Evolutionary conservation across 2,113 vertebrate species (phyloP), one percentile per base, ranked within the genome.

Genomic region (Prietella phreatophila): DNA sequence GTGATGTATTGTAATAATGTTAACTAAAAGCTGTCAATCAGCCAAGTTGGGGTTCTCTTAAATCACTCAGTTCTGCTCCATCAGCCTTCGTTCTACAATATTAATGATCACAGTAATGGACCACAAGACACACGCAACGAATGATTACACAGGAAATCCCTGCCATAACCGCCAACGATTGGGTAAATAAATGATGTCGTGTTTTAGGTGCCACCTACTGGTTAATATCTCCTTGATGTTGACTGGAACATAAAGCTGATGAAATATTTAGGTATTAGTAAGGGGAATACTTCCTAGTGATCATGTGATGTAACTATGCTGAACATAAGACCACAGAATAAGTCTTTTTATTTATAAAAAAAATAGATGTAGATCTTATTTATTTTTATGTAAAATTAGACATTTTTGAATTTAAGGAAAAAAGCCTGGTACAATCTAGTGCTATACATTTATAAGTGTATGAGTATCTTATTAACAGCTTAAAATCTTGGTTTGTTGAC

Each of bases 41-140:
- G 73, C 30, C 67, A 83, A 55, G 56, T 83, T 22, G 50, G 78
- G 6, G 58, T 87, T 55, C 14, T 19, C 33, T 73, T 84, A 81
- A 78, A 83, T 55, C 86, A 39, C 60, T 53, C 80, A 63, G 75
- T 85, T 87, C 81, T 47, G 86, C 86, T 76, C 20, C 33, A 65
- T 76, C 60, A 61, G 27, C 42, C 67, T 87, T 76, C 63, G 36
- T 84, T 30, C 33, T 86, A 22, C 75, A 86, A 78, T 61, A 90
- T 88, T 82, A 88, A 88, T 86, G 75, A 80, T 42, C 75, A 63
- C 75, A 86, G 86, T 86, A 76, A 86, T 86, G 81, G 55, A 86
- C 83, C 82, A 84, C 67, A 39, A 50, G 39, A 25, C 76, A 55
- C 27, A 0, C 20, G n/a, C 50, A 56, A 7, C 67, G 50, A 82